Conservation (phyloP, 2,888 invertebrate species). For the Theretra japonica region DNA sequence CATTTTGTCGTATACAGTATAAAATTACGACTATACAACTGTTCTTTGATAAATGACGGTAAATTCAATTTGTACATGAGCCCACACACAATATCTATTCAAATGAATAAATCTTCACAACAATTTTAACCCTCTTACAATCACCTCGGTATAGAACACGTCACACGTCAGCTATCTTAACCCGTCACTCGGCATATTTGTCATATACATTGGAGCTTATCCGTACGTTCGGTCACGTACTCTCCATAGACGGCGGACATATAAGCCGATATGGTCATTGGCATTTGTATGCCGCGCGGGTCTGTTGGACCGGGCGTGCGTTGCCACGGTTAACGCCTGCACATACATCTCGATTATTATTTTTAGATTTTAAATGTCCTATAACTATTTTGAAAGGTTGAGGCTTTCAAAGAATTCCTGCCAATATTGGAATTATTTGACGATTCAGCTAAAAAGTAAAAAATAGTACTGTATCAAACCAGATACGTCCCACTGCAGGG, state of each 20-base stretch:
- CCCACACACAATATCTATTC: no score
- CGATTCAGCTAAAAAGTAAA: no score
- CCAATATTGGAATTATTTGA: no score
- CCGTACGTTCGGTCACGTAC: slow-evolving; percentile 16
- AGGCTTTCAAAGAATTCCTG: no score
- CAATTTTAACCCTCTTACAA: not conserved
- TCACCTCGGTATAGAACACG: not conserved
- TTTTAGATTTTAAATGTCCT: not conserved
- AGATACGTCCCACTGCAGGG: no score
- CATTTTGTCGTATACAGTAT: no score
- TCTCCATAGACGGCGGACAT: slow-evolving; percentile 5
- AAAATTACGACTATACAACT: no score
- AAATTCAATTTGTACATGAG: no score
- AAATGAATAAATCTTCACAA: not conserved
- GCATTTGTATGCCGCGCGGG: slow-evolving; percentile 23
- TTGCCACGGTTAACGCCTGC: not conserved
- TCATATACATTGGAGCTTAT: not conserved
- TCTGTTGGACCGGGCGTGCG: slow-evolving; percentile 10
- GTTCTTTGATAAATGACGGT: no score
- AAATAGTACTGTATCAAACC: no score
- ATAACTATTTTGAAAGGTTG: not conserved
- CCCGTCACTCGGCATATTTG: not conserved
- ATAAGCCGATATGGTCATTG: slow-evolving; percentile 19
- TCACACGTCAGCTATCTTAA: not conserved
- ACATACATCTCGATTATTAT: not conserved